phyloP scores from a whole-genome alignment of 2,888 invertebrate genomes.

The Ametastegia equiseti region DNA sequence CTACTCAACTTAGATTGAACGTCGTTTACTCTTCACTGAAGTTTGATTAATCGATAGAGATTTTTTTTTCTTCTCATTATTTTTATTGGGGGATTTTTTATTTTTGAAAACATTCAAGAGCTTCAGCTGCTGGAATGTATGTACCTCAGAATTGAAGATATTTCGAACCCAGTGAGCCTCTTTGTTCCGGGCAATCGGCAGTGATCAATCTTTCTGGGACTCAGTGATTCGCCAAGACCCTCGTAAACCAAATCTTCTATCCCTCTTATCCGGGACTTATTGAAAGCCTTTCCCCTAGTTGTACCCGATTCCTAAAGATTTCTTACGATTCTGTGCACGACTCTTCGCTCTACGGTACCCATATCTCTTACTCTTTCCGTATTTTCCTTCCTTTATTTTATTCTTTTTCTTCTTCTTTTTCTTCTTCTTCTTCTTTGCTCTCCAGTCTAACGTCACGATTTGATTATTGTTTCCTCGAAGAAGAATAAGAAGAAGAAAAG shows the following conservation, averaged over 20 bases:
- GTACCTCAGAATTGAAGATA: background rate
- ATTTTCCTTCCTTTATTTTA: background rate
- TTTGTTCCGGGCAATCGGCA: slow-evolving; percentile 29
- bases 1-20: background rate
- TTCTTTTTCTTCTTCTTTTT: background rate
- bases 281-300: slow-evolving; percentile 46
- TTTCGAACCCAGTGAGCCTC: background rate
- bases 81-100: background rate
- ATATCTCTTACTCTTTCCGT: slow-evolving; percentile 3
- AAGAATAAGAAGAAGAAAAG: no score
- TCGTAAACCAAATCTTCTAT: slow-evolving; percentile 48
- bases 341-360: background rate
- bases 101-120: background rate
- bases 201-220: slow-evolving; percentile 42
- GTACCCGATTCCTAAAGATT: slow-evolving; percentile 10
- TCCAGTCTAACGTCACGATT: slow-evolving; percentile 5
- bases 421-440: background rate
- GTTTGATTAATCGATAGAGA: background rate
- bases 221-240: slow-evolving; percentile 46
- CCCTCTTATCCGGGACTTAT: slow-evolving; percentile 51
- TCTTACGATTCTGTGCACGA: slow-evolving; percentile 36
- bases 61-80: background rate
- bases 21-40: slow-evolving; percentile 13
- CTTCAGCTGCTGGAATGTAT: background rate
- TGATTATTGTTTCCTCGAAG: slow-evolving; percentile 11